Evolutionary conservation across 2,888 invertebrate species (phyloP).

Genomic region (Lochmaea capreae): DNA sequence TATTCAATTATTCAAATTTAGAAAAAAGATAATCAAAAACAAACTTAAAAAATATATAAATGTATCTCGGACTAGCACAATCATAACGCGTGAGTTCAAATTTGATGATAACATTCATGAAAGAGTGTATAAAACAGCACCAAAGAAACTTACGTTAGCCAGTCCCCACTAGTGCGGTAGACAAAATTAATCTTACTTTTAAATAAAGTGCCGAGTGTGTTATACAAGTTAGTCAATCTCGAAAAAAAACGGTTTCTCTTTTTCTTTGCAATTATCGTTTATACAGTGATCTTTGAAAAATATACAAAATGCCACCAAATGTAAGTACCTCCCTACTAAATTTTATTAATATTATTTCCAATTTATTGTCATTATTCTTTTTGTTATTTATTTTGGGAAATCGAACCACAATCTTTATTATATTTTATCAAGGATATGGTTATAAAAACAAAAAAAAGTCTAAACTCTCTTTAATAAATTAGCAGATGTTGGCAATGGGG

Average conservation of each 20-base stretch:
- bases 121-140: constrained; percentile 11
- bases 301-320: constrained; percentile 34
- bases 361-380: not conserved
- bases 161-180: not conserved
- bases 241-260: constrained; percentile 5
- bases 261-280: not conserved
- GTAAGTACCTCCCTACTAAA: constrained; percentile 18
- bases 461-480: no score
- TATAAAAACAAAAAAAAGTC: no score
- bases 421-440: no score
- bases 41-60: not conserved
- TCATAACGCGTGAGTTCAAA: not conserved
- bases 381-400: no score
- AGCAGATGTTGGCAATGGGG: no score
- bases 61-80: not conserved
- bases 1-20: no score
- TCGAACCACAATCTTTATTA: no score
- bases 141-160: constrained; percentile 1
- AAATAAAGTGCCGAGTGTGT: not conserved
- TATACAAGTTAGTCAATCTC: not conserved
- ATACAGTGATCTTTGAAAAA: not conserved
- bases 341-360: not conserved
- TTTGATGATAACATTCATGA: not conserved
- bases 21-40: not conserved
- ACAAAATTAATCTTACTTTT: not conserved